These are phyloP conservation scores for Rhabdomys pumilio DNA, from an alignment of 2,797 vertebrate species.

Conservation along the genomic window DNA sequence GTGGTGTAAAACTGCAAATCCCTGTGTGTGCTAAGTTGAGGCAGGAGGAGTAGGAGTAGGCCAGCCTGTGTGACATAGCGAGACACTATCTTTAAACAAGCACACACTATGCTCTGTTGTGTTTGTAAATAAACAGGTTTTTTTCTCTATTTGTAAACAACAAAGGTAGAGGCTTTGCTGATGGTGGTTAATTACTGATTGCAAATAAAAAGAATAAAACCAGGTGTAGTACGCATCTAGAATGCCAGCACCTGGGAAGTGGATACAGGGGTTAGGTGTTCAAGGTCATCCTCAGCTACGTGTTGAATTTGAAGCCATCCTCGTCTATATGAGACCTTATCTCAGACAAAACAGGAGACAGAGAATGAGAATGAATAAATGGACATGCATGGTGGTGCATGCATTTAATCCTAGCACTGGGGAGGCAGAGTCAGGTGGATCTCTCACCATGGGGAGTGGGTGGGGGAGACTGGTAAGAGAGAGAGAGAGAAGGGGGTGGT, in stretches of 20 bases:
- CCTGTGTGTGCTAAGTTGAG: no score
- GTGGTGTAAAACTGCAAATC: background rate
- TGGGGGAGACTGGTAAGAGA: no score
- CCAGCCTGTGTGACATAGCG: background rate
- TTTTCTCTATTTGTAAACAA: conserved; percentile 52
- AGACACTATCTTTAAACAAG: background rate
- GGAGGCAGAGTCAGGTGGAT: background rate
- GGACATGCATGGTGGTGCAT: background rate
- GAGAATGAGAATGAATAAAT: background rate
- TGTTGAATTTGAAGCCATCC: background rate
- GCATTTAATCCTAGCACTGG: background rate
- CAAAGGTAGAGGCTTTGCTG: background rate
- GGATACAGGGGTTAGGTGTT: background rate
- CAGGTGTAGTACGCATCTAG: background rate
- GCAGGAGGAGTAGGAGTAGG: background rate
- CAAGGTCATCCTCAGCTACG: background rate
- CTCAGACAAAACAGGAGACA: background rate
- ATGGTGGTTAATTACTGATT: conserved; percentile 63
- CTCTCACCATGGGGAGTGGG: background rate
- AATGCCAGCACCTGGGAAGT: background rate
- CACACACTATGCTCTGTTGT: background rate
- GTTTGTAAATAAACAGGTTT: conserved; percentile 8
- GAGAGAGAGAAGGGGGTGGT: no score
- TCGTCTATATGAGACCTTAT: background rate
- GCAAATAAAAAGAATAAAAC: conserved; percentile 14